Base-by-base conservation (phyloP, 1,140 invertebrate species). In the Polypedilum vanderplanki region DNA sequence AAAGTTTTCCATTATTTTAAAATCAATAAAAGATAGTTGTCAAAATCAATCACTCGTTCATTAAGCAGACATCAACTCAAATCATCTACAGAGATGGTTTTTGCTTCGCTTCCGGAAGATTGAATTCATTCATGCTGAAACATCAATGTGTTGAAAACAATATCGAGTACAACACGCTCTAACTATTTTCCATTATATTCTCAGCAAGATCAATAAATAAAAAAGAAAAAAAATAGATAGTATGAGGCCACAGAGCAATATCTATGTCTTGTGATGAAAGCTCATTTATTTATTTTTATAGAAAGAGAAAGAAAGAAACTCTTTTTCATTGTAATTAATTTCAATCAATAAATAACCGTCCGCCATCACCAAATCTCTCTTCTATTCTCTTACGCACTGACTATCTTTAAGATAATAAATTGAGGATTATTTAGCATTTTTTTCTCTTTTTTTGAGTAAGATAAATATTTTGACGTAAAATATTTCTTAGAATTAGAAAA, bases 281-380 rank as follows among this genome's bases (percentile, higher is more conserved):
- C 65, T 70, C 65, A 70, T 70, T 70, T 70, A 70, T 70, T 17
- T 57, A 57, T 57, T n/a, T n/a, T 57, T 12, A 57, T 57, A 57
- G 46, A 57, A 15, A 15, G 8, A 12, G 41, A 46, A 46, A 33
- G 1, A 33, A 12, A 57, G n/a, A 57, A 70, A 70, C 5, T 70
- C 20, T n/a, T 22, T n/a, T 70, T 18, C 17, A 70, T 70, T 70
- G 65, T 70, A 70, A 70, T 70, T 70, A 70, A 70, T 70, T 70
- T 70, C 65, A 18, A 20, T 70, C 65, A 70, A 70, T 70, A 70
- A 70, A 70, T 70, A 18, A 70, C 65, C 7, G 17, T 70, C 46
- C 3, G 10, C 12, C 46, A 57, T 57, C 46, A 4, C 10, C 24
- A 33, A 3, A 33, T 33, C 24, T 33, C 24, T n/a, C n/a, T n/a